A percentile compares a stretch with the other conserved stretches of the same genome.
Conservation (phyloP, 2,888 invertebrate species). For the Drosophila borealis region DNA sequence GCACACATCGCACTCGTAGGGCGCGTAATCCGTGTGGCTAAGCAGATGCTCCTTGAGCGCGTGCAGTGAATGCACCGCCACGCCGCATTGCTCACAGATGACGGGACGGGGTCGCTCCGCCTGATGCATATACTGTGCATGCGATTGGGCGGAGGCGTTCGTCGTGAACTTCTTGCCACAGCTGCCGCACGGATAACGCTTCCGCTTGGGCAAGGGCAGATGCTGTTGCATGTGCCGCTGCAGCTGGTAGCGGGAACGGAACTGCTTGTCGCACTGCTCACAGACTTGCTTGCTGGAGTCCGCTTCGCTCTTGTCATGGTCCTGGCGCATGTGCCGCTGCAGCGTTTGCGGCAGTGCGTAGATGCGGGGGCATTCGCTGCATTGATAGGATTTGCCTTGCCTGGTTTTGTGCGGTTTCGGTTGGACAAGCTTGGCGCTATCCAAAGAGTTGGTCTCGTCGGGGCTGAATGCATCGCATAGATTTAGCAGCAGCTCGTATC, state of each 20-base stretch:
- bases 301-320: conserved; percentile 39
- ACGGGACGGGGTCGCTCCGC: conserved; percentile 84
- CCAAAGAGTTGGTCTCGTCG: conserved; percentile 7
- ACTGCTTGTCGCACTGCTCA: conserved; percentile 56
- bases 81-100: conserved; percentile 86
- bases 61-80: conserved; percentile 85
- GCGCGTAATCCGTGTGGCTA: conserved; percentile 85
- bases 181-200: conserved; percentile 67
- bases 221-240: conserved; percentile 61
- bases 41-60: conserved; percentile 86
- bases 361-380: conserved; percentile 48
- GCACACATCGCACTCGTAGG: conserved; percentile 85
- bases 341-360: conserved; percentile 48
- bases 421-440: neutral
- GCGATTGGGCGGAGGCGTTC: conserved; percentile 66
- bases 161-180: conserved; percentile 82
- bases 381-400: conserved; percentile 39
- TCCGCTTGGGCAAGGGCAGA: conserved; percentile 67
- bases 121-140: conserved; percentile 81
- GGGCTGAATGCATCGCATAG: conserved; percentile 46
- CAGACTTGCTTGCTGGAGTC: conserved; percentile 28
- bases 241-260: conserved; percentile 45
- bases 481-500: conserved; percentile 34
- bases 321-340: conserved; percentile 58
- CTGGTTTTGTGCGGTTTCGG: conserved; percentile 5